Base-by-base conservation (phyloP, 2,888 invertebrate species). In the Zhuqinia jingwanae region DNA sequence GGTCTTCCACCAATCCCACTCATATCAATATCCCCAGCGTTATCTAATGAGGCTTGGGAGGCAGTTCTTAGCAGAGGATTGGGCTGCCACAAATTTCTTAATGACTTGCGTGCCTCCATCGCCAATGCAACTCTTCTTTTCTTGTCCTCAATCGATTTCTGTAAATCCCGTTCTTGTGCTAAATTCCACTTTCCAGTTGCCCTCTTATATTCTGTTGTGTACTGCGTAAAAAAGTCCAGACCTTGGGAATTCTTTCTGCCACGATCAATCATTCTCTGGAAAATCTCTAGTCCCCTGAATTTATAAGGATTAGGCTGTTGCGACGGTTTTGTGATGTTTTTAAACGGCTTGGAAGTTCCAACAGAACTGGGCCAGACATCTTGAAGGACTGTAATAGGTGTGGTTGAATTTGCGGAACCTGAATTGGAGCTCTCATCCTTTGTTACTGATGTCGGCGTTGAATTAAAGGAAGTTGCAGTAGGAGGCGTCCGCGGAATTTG, bases 61-160 rank as follows among this genome's bases (percentile, higher is more conserved):
- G 82, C 82, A 0, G 75, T 82, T 75, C 82, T 60, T 0, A 82
- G 53, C 10, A 82, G 45, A 30, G 82, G 85, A 60, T 85, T 85
- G 6, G 73, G 70, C 17, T 88, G 79, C 89, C 89, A 89, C 0
- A 79, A 2, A n/a, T 17, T 50, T 77, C 89, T 56, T 0, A 88
- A 45, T 2, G 60, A 50, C 70, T 88, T 88, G 10, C 75, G 60
- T 6, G 63, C 77, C 58, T 89, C 88, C 11, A 88, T 30, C 5
- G 87, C 87, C 11, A 76, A 6, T 15, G 60, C 30, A n/a, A 76
- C 76, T 3, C 84, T 36, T 27, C 70, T 63, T 15, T 60, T 85
- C 27, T 70, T 77, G n/a, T 85, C 78, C 22, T 85, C 85, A n/a
- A 56, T 30, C 13, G 15, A 13, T 36, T 79, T 68, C 15, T 85